phyloP scores from a whole-genome alignment of 2,113 vertebrate species.

The Lanius ludovicianus region DNA sequence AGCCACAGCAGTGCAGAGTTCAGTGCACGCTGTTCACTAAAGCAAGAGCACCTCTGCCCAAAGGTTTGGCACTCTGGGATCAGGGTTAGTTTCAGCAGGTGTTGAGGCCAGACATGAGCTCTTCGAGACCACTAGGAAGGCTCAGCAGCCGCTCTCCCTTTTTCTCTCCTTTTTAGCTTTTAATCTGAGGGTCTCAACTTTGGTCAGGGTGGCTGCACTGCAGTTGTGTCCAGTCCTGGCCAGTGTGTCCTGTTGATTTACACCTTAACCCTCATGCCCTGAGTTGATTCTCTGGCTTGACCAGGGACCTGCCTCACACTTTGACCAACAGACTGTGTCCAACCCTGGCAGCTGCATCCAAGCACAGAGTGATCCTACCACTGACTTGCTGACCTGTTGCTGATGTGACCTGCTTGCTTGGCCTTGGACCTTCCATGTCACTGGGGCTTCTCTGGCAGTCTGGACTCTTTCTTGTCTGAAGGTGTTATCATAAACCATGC shows the following conservation, averaged over 20 bases:
- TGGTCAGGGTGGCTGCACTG: rapidly evolving
- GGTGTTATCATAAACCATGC: background rate
- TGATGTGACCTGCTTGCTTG: background rate
- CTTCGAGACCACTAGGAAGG: background rate
- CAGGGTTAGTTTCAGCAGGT: background rate
- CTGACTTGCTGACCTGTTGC: background rate
- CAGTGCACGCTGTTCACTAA: background rate
- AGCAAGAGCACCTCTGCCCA: rapidly evolving
- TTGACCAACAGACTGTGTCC: background rate
- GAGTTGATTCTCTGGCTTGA: background rate
- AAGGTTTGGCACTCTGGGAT: background rate
- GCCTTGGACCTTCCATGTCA: background rate
- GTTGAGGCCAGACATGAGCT: background rate
- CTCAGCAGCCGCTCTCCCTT: background rate
- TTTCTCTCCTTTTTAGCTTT: background rate
- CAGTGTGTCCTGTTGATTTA: background rate
- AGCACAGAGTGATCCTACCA: background rate
- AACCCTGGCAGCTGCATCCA: background rate
- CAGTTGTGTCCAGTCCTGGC: background rate
- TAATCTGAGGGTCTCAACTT: background rate
- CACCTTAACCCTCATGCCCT: background rate
- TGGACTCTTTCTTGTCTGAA: background rate
- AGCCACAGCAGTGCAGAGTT: background rate
- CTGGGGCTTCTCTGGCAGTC: background rate
- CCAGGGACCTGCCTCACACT: background rate